Evolutionary conservation across 2,888 invertebrate species (phyloP).

Genomic region (Chrysopilus asiliformis): DNA sequence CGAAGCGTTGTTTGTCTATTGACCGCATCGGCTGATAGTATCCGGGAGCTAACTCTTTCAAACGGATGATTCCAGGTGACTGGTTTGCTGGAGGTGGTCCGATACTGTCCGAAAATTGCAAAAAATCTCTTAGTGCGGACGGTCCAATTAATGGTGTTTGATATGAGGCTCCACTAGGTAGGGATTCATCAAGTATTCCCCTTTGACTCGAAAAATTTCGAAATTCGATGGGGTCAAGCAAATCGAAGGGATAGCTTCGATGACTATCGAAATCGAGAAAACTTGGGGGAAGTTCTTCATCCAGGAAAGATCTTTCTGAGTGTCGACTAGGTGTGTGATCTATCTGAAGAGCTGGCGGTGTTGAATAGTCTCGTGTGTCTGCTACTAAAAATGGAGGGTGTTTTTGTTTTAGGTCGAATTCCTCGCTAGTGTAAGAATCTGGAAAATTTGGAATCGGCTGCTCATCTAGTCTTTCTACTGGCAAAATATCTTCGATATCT

Average conservation of each 20-base stretch:
- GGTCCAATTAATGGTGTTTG: not conserved
- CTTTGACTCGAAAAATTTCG: not conserved
- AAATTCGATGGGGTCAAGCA: constrained; percentile 1
- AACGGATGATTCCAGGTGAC: constrained; percentile 2
- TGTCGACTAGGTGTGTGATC: not conserved
- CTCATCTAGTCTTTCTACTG: constrained; percentile 2
- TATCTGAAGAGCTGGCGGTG: not conserved
- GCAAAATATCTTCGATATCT: not conserved
- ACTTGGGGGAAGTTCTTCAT: not conserved
- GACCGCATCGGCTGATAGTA: not conserved
- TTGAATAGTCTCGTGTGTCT: not conserved
- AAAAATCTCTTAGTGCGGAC: not conserved
- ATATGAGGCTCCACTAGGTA: not conserved
- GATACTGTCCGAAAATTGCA: constrained; percentile 4
- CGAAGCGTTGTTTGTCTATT: constrained; percentile 1
- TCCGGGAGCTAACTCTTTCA: constrained; percentile 3
- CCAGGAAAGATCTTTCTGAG: not conserved
- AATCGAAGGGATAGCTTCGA: constrained; percentile 2
- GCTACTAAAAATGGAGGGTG: not conserved
- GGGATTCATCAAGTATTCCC: not conserved
- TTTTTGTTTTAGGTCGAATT: too few relatives aligned
- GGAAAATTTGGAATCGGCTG: constrained; percentile 1
- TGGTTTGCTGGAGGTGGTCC: not conserved
- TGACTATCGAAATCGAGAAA: not conserved
- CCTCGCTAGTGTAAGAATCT: not conserved